phyloP scores from a whole-genome alignment of 1,140 invertebrate genomes.

The Sminthurides bifidus region DNA sequence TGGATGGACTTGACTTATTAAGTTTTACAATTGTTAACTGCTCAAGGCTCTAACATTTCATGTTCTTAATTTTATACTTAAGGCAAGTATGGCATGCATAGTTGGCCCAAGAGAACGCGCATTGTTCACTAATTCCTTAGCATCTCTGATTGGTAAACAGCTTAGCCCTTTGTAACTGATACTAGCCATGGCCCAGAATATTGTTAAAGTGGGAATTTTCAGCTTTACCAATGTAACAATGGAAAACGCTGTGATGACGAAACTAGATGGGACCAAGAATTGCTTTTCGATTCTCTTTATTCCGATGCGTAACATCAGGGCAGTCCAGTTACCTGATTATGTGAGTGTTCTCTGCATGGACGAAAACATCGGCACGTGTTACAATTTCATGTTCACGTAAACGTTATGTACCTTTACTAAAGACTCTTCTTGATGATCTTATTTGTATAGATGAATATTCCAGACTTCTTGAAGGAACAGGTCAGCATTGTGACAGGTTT shows the following conservation, averaged over 20 bases:
- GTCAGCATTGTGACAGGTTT: conserved; percentile 14
- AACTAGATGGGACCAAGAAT: not conserved
- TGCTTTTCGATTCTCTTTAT: conserved; percentile 23
- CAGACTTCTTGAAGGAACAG: conserved; percentile 7
- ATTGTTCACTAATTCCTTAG: conserved; percentile 19
- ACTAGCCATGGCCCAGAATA: not conserved
- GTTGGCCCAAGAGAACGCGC: conserved; percentile 21
- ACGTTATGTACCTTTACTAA: not conserved
- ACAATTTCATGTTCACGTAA: not conserved
- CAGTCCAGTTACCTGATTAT: conserved; percentile 19
- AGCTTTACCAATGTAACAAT: conserved; percentile 24
- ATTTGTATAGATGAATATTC: conserved; percentile 7
- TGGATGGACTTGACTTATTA: no score
- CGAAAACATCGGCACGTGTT: not conserved
- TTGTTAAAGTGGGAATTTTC: not conserved
- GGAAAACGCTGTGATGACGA: conserved; percentile 19
- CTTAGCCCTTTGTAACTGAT: not conserved
- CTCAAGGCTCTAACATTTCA: no score
- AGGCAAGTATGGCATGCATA: not conserved
- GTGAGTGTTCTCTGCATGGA: conserved; percentile 2
- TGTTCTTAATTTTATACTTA: no score
- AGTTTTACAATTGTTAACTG: no score
- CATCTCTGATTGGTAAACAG: conserved; percentile 23
- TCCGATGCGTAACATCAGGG: conserved; percentile 16
- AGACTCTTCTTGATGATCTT: not conserved